Conservation (phyloP, 2,888 invertebrate genomes). For the Idaea dimidiata region DNA sequence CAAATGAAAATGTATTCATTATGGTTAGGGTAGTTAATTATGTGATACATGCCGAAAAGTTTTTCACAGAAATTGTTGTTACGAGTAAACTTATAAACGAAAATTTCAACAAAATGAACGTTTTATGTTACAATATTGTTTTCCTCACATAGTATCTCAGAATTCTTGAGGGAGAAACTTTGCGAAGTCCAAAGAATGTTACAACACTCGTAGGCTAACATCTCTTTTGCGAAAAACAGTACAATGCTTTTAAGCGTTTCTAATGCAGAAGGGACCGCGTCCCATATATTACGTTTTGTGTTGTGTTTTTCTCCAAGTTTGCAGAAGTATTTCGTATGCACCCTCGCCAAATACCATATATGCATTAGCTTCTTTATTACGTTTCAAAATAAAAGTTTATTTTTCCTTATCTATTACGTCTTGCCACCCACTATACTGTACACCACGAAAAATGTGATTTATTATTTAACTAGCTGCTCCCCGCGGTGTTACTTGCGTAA, state of each 20-base stretch:
- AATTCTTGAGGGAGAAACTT: conserved; percentile 42
- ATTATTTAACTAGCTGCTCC: too few relatives aligned
- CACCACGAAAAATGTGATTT: neutral
- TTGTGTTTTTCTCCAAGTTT: conserved; percentile 43
- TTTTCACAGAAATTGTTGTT: neutral
- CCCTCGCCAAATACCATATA: conserved; percentile 17
- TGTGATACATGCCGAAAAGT: neutral
- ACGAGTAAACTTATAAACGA: neutral
- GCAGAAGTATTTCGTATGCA: conserved; percentile 35
- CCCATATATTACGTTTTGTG: conserved; percentile 54
- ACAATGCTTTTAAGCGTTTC: conserved; percentile 76
- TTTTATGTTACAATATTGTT: conserved; percentile 20
- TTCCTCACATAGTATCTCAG: conserved; percentile 26
- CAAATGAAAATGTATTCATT: neutral
- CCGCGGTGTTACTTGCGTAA: too few relatives aligned
- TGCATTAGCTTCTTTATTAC: conserved; percentile 18
- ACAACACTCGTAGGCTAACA: conserved; percentile 45
- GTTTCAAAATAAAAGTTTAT: conserved; percentile 11
- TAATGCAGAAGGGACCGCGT: conserved; percentile 57
- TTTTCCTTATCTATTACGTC: neutral
- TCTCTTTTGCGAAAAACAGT: conserved; percentile 65
- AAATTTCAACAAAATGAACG: neutral
- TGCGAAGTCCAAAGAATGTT: conserved; percentile 45
- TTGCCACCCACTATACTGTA: neutral
- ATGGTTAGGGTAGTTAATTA: conserved; percentile 3